Evolutionary conservation across 2,797 vertebrate species (phyloP).

Genomic region (Sebastes baramenuke): DNA sequence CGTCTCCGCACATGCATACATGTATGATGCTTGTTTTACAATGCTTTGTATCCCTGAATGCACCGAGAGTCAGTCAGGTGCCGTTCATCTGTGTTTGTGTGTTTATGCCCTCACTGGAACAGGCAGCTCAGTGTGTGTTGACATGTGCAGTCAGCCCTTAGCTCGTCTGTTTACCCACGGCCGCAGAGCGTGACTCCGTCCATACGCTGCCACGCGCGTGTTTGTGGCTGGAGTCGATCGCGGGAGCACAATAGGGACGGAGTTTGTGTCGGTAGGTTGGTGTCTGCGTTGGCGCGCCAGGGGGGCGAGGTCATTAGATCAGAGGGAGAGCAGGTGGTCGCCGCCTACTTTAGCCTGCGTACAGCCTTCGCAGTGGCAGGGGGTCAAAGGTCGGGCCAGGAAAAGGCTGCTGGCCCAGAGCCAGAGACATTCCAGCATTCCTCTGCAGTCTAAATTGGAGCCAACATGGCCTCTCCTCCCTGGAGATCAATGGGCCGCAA

Average conservation of each 20-base stretch:
- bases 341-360: conserved; percentile 40
- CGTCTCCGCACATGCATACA: background rate
- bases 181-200: conserved; percentile 50
- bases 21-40: background rate
- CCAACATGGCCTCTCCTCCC: conserved; percentile 39
- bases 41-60: conserved; percentile 21
- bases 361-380: conserved; percentile 31
- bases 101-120: conserved; percentile 26
- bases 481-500: conserved; percentile 67
- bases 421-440: conserved; percentile 76
- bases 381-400: conserved; percentile 75
- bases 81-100: background rate
- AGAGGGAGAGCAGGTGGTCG: conserved; percentile 72
- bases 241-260: background rate
- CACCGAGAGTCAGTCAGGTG: conserved; percentile 13
- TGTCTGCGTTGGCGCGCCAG: background rate
- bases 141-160: conserved; percentile 61
- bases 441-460: conserved; percentile 68
- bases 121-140: conserved; percentile 48
- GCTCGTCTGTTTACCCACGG: conserved; percentile 63
- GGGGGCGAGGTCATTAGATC: conserved; percentile 61
- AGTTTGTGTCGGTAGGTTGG: background rate
- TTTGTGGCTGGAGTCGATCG: background rate
- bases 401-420: conserved; percentile 65
- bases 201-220: conserved; percentile 3